Percentiles rank a stretch among this genome's conserved stretches.
phyloP scores from a whole-genome alignment of 2,113 vertebrate genomes.

The Typhlomys cinereus region DNA sequence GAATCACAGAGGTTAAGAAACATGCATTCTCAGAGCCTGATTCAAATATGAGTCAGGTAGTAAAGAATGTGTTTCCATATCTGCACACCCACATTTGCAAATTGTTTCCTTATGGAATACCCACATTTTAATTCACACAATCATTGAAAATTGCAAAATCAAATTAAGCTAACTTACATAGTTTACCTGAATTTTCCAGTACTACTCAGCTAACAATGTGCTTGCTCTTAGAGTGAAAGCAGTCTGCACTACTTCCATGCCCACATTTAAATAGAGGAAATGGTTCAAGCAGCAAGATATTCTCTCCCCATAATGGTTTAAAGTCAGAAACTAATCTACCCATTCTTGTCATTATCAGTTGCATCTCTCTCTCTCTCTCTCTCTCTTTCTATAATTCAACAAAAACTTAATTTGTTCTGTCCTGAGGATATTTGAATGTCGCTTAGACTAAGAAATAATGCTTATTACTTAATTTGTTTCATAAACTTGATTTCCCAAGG shows the following conservation, averaged over 20 bases:
- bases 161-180: neutral
- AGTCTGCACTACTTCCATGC: neutral
- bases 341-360: neutral
- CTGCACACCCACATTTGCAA: neutral
- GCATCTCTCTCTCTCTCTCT: neutral
- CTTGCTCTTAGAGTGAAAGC: neutral
- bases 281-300: neutral
- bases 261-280: neutral
- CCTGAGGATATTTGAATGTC: neutral
- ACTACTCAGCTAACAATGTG: neutral
- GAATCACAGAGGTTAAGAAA: neutral
- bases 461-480: neutral
- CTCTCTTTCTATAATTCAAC: neutral
- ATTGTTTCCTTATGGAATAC: neutral
- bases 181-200: neutral
- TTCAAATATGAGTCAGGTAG: neutral
- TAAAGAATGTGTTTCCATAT: neutral
- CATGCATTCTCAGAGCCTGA: neutral
- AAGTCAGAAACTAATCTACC: neutral
- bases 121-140: neutral
- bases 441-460: neutral
- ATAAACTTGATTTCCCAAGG: neutral
- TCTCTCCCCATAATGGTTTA: neutral
- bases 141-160: neutral
- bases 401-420: neutral